Evolutionary conservation across 2,888 invertebrate genomes (phyloP).

Genomic region (Philhelius pedissequus): DNA sequence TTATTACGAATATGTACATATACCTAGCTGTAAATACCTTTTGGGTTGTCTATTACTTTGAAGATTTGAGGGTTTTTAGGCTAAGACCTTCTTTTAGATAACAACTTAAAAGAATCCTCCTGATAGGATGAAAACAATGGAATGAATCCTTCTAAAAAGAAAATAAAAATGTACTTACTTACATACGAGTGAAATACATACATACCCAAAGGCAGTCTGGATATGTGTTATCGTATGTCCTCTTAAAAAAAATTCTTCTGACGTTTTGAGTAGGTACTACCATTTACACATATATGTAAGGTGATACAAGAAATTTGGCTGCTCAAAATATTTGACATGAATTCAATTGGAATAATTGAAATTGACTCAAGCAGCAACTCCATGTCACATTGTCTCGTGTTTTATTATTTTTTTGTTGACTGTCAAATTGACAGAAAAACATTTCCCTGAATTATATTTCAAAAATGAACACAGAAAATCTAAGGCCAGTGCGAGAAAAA

Average conservation of each 20-base stretch:
- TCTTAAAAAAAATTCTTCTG: no score
- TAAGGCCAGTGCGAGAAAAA: neutral
- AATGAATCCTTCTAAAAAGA: neutral
- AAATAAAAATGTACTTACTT: no score
- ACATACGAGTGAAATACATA: no score
- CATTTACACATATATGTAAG: neutral
- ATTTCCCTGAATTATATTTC: neutral
- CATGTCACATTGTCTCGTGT: neutral
- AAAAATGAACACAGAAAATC: neutral
- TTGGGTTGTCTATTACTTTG: neutral
- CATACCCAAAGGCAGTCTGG: no score
- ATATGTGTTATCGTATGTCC: no score
- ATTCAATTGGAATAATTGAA: conserved; percentile 5
- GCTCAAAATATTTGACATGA: neutral
- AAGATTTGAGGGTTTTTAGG: neutral
- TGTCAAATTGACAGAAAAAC: neutral
- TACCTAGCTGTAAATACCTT: neutral
- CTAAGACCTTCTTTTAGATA: neutral
- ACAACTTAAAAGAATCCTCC: neutral
- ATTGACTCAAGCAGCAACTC: neutral
- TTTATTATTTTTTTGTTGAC: neutral
- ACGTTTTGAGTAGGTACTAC: no score
- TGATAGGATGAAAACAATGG: neutral
- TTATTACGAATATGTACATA: no score
- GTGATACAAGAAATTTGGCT: neutral